These are phyloP conservation scores for Sanderia malayensis DNA, from an alignment of 30 jellyfish, hydroid and myxozoan species.

Conservation along the genomic window DNA sequence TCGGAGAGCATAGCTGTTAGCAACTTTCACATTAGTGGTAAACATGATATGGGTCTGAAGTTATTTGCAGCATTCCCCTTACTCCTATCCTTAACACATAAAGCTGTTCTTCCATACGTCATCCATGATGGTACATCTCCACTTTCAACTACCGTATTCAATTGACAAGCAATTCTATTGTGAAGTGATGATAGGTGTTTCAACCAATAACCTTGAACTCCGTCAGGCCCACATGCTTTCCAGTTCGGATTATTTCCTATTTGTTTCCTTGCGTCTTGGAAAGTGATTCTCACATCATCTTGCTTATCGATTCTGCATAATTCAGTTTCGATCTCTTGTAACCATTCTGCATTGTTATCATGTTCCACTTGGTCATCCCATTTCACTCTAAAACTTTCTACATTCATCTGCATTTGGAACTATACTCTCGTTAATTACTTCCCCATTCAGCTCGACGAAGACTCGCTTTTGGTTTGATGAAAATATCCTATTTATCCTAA, in stretches of 20 bases:
- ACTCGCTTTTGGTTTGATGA: slow-evolving; percentile 5
- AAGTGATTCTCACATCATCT: background rate
- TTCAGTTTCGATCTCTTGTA: slow-evolving; percentile 2
- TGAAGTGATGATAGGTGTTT: slow-evolving; percentile 12
- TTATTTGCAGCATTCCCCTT: slow-evolving; percentile 19
- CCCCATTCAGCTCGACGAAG: slow-evolving; percentile 22
- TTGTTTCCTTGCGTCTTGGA: background rate
- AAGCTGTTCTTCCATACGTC: slow-evolving; percentile 30
- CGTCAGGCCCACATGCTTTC: slow-evolving; percentile 42
- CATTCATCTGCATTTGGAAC: slow-evolving; percentile 37
- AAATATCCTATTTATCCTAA: slow-evolving; percentile 26
- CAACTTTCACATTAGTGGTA: slow-evolving; percentile 24
- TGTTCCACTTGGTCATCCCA: slow-evolving; percentile 24
- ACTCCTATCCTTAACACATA: slow-evolving; percentile 24
- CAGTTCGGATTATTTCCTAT: slow-evolving; percentile 11
- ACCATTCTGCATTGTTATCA: slow-evolving; percentile 39
- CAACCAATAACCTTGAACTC: slow-evolving; percentile 16
- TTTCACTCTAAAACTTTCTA: slow-evolving; percentile 11
- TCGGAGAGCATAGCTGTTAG: slow-evolving; percentile 23
- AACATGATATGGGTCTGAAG: slow-evolving; percentile 20
- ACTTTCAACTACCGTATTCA: background rate
- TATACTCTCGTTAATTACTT: slow-evolving; percentile 2
- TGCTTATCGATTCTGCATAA: background rate
- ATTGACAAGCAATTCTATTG: slow-evolving; percentile 3
- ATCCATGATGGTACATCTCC: slow-evolving; percentile 5